phyloP scores from a whole-genome alignment of 2,797 vertebrate species.

The Halcyon badia region DNA sequence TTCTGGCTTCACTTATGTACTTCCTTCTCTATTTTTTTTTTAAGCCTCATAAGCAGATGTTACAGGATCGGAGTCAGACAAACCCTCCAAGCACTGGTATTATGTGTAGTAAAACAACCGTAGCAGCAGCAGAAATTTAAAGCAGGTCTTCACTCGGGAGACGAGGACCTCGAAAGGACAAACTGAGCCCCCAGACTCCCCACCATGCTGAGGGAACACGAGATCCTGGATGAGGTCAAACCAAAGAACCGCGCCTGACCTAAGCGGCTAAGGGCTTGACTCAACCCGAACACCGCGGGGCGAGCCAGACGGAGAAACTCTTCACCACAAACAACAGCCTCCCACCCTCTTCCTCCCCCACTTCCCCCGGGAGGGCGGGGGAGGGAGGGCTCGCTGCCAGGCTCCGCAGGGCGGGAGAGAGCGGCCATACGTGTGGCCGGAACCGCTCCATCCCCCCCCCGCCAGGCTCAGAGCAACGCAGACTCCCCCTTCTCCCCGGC shows the following conservation, averaged over 20 bases:
- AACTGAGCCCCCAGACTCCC: accelerated
- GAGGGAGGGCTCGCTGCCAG: neutral
- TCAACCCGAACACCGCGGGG: neutral
- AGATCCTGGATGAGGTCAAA: neutral
- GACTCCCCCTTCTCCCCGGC: accelerated
- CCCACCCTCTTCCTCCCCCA: neutral
- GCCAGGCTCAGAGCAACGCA: accelerated
- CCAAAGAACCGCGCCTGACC: neutral
- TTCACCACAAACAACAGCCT: neutral
- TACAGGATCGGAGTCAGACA: accelerated
- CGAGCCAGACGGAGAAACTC: neutral
- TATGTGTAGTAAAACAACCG: accelerated
- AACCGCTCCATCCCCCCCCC: neutral
- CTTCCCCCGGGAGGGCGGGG: constrained; percentile 1
- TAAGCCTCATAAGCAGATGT: neutral
- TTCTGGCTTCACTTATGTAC: neutral
- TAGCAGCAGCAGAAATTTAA: neutral
- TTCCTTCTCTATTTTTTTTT: neutral
- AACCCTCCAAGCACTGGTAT: neutral
- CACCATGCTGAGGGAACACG: no score
- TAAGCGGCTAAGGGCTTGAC: neutral
- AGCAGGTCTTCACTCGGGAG: neutral
- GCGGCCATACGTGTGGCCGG: neutral
- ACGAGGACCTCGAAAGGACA: accelerated
- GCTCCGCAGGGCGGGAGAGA: neutral